Percentiles rank a stretch among this genome's conserved stretches.
Evolutionary conservation across 2,113 vertebrate species (phyloP).

Genomic region (Onychostoma macrolepis): DNA sequence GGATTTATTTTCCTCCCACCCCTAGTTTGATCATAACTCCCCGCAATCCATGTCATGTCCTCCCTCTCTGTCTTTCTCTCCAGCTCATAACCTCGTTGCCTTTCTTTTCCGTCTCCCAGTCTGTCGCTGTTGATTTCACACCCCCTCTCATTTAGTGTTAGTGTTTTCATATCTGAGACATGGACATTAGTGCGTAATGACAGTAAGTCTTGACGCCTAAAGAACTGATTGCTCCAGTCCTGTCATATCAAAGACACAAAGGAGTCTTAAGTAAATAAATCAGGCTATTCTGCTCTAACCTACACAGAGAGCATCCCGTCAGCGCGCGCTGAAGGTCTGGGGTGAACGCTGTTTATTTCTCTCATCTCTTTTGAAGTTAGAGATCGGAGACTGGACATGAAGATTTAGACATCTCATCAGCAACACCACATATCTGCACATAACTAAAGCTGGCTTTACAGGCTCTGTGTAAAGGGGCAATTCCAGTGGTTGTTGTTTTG

Average conservation of each 20-base stretch:
- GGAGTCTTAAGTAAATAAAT: conserved; percentile 40
- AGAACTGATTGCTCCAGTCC: conserved; percentile 41
- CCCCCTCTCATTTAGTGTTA: conserved; percentile 13
- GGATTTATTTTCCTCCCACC: background rate
- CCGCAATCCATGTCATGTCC: background rate
- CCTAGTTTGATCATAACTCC: conserved; percentile 1
- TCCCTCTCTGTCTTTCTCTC: background rate
- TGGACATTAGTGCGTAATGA: conserved; percentile 41
- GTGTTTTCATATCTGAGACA: conserved; percentile 40
- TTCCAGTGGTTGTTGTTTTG: conserved; percentile 12
- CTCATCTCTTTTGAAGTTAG: conserved; percentile 28
- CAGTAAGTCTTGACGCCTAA: conserved; percentile 36
- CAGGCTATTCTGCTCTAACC: conserved; percentile 20
- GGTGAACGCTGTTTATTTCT: background rate
- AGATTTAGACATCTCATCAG: conserved; percentile 15
- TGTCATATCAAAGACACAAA: conserved; percentile 45
- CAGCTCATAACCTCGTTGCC: background rate
- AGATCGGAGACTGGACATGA: conserved; percentile 34
- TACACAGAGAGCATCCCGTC: background rate
- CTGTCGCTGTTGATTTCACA: conserved; percentile 29
- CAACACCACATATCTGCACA: conserved; percentile 14
- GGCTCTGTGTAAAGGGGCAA: background rate
- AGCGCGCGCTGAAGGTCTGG: background rate
- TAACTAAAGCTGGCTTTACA: conserved; percentile 4
- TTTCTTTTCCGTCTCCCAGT: background rate